phyloP scores from a whole-genome alignment of 2,797 vertebrate genomes.

The Hypotaenidia philippensis region DNA sequence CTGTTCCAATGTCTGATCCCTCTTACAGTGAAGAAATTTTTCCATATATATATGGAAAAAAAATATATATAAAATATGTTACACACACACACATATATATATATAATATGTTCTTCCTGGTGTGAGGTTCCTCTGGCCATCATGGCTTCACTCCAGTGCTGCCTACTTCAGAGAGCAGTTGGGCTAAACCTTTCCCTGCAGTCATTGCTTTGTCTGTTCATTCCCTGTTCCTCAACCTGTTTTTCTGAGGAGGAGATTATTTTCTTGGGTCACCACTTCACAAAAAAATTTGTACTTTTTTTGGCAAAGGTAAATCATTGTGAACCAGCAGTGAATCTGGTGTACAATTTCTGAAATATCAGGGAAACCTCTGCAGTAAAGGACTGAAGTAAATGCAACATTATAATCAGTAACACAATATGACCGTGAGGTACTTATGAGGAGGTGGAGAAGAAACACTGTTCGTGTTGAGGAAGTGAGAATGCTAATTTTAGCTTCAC shows the following conservation, averaged over 20 bases:
- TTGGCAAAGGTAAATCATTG: not conserved
- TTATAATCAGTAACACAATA: not conserved
- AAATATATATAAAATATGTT: too few species aligned
- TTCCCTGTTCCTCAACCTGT: not conserved
- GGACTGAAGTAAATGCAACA: fast-evolving
- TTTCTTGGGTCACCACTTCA: not conserved
- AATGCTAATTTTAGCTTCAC: not conserved
- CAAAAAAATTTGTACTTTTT: not conserved
- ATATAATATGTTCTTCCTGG: not conserved
- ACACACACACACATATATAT: too few species aligned
- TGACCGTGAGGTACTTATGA: not conserved
- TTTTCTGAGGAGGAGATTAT: not conserved
- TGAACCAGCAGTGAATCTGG: not conserved
- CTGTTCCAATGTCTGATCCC: too few species aligned
- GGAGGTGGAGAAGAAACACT: not conserved
- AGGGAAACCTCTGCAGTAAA: not conserved
- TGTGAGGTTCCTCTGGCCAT: not conserved
- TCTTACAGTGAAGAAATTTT: too few species aligned
- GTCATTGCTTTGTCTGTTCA: not conserved
- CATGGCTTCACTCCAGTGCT: not conserved
- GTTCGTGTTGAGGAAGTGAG: not conserved
- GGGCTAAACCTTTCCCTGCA: not conserved
- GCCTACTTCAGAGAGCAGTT: not conserved
- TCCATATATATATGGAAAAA: too few species aligned
- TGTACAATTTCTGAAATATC: not conserved